A percentile compares a stretch with the other conserved stretches of the same genome.
Conservation (phyloP, 2,888 invertebrate genomes). For the Suillia variegata region DNA sequence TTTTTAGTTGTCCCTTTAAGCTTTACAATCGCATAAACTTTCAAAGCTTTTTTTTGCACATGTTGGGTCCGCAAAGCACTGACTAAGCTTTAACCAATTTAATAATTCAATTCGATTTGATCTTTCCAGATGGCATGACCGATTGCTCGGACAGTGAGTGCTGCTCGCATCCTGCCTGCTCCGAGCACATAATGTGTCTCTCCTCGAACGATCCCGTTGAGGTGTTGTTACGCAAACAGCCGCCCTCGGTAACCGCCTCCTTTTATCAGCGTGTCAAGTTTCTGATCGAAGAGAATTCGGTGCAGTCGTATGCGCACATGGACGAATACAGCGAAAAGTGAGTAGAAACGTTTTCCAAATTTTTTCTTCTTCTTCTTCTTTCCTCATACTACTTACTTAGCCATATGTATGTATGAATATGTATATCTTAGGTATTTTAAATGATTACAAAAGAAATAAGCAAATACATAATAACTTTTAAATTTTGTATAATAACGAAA, state of each 20-base stretch:
- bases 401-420: not conserved
- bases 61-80: too few relatives aligned
- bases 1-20: too few relatives aligned
- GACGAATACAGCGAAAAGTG: slow-evolving; percentile 99
- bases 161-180: slow-evolving; percentile 86
- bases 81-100: too few relatives aligned
- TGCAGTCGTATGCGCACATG: slow-evolving; percentile 97
- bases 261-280: slow-evolving; percentile 98
- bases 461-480: too few relatives aligned
- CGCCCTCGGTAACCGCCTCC: slow-evolving; percentile 94
- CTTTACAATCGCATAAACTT: too few relatives aligned
- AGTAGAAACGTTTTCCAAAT: slow-evolving; percentile 63
- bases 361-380: not conserved
- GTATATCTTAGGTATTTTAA: not conserved
- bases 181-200: slow-evolving; percentile 92
- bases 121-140: slow-evolving; percentile 91
- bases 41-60: too few relatives aligned
- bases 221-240: slow-evolving; percentile 93
- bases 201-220: slow-evolving; percentile 96
- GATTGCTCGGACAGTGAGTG: slow-evolving; percentile 99
- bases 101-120: too few relatives aligned
- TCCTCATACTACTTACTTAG: not conserved
- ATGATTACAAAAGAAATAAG: too few relatives aligned
- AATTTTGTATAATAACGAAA: too few relatives aligned
- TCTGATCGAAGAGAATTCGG: slow-evolving; percentile 97